Base-by-base conservation (phyloP, 2,888 invertebrate genomes). In the Troglohyphantes excavatus region DNA sequence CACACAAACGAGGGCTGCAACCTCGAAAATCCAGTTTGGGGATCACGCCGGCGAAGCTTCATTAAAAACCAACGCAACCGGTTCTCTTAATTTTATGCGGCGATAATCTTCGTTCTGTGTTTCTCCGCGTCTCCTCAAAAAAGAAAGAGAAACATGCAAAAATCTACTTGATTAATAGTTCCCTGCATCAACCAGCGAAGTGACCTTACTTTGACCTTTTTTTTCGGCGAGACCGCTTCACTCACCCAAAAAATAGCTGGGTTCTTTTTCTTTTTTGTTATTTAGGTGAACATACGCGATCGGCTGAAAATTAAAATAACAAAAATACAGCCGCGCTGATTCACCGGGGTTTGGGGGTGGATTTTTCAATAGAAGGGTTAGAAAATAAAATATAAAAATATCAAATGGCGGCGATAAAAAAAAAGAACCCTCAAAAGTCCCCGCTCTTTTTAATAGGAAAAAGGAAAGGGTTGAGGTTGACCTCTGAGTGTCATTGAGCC, bases 381-480 rank as follows among this genome's bases (percentile, higher is more conserved):
- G 46, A 43, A 27, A 72, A 63, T 39, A 79, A 86, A 86, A 79
- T 73, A 83, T n/a, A 3, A 86, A 81, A 79, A 53, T 59, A 63
- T n/a, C n/a, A 23, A 39, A 68, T 53, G 68, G 65, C 70, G 53
- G 27, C 43, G n/a, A 63, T 17, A 29, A 23, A 5, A 7, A 63
- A 63, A 63, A 63, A 26, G 26, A 27, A 5, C 53, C 39, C 59
- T 29, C 61, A 39, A 19, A 70, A 43, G 78, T 61, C 65, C 29
- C 76, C 61, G n/a, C 23, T 17, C 61, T 43, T 59, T 59, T n/a
- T 23, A 33, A 61, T 26, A 19, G 83, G 83, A 73, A 82, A 82
- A 83, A 83, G 88, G 76, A 89, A 89, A 89, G 88, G 88, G 88
- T 82, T 89, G n/a, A 46, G 53, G 23, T 73, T 73, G 81, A 82